phyloP scores from a whole-genome alignment of 2,113 vertebrate genomes.

The Recurvirostra avosetta region DNA sequence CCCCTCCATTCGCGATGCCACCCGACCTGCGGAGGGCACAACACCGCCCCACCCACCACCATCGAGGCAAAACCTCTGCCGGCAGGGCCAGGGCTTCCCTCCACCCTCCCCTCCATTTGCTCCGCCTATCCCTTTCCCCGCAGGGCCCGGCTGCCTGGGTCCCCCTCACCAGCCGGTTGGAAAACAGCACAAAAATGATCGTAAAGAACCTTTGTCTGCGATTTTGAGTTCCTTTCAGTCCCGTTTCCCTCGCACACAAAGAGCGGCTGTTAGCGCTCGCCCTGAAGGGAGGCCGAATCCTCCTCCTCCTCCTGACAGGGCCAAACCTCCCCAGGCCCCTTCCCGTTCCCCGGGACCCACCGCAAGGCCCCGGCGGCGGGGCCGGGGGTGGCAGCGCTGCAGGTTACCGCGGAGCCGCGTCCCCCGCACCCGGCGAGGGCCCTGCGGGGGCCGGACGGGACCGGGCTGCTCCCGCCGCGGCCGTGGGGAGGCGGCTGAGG shows the following conservation, averaged over 20 bases:
- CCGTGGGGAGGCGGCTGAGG: no score
- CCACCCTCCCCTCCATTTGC: background rate
- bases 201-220: background rate
- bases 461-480: no score
- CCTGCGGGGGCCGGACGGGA: background rate
- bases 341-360: background rate
- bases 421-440: background rate
- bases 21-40: no score
- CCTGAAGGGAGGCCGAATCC: background rate
- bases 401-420: background rate
- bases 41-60: rapidly evolving
- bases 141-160: background rate
- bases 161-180: background rate
- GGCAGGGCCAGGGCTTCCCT: background rate
- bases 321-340: background rate
- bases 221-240: background rate
- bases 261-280: no score
- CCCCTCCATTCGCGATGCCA: background rate
- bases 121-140: background rate
- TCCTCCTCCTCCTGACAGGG: background rate
- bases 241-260: no score
- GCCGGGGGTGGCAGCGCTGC: background rate
- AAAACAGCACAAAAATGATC: background rate
- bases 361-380: rapidly evolving
- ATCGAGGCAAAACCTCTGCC: background rate